These are phyloP conservation scores for Himalopsyche kuldschensis DNA, from an alignment of 2,888 invertebrate species.

Conservation along the genomic window DNA sequence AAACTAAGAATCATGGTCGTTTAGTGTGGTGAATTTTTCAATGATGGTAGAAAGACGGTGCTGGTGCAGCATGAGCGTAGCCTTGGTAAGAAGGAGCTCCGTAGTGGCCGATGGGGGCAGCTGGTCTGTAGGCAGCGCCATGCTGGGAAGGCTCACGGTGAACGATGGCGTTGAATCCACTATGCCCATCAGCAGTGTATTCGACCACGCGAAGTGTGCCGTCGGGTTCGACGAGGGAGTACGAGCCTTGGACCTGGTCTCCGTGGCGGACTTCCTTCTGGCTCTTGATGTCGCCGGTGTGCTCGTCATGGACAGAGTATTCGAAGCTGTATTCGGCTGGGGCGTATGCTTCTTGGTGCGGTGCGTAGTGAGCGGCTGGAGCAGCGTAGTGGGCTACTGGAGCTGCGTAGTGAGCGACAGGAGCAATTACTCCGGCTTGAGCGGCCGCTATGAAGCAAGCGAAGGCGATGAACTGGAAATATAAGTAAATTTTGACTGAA, in stretches of 20 bases:
- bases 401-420: slow-evolving; percentile 29
- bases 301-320: slow-evolving; percentile 54
- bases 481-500: no score
- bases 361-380: slow-evolving; percentile 21
- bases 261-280: slow-evolving; percentile 54
- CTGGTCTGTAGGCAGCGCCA: slow-evolving; percentile 28
- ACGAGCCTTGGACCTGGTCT: slow-evolving; percentile 53
- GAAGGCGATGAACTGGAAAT: slow-evolving; percentile 32
- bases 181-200: slow-evolving; percentile 52
- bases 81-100: slow-evolving; percentile 29
- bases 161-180: slow-evolving; percentile 56
- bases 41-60: slow-evolving; percentile 29
- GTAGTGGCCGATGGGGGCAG: slow-evolving; percentile 34
- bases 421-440: slow-evolving; percentile 32
- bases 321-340: slow-evolving; percentile 39
- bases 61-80: slow-evolving; percentile 33
- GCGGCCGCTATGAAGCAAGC: slow-evolving; percentile 36
- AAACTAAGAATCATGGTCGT: slow-evolving; percentile 3
- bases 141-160: slow-evolving; percentile 48
- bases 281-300: slow-evolving; percentile 55
- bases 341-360: slow-evolving; percentile 17
- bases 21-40: not conserved
- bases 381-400: slow-evolving; percentile 35
- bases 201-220: slow-evolving; percentile 55
- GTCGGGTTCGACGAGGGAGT: slow-evolving; percentile 57